Evolutionary conservation across 2,888 invertebrate genomes (phyloP).

Genomic region (Eledona agricola): DNA sequence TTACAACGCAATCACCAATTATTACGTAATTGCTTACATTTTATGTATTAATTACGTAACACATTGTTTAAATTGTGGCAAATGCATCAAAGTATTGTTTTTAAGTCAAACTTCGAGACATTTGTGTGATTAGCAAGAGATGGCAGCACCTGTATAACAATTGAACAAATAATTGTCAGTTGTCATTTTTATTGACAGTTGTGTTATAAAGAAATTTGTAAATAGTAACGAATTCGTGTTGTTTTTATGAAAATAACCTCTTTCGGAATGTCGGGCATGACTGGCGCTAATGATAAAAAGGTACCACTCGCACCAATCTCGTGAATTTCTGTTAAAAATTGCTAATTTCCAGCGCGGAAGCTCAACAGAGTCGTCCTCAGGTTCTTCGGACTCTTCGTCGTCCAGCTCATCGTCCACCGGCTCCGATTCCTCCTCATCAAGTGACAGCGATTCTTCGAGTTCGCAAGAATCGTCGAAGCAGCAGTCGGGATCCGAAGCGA

Average conservation of each 20-base stretch:
- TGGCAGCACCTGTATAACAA: not conserved
- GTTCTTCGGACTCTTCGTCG: slow-evolving; percentile 71
- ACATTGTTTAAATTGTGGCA: too few species aligned
- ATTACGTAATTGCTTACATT: too few species aligned
- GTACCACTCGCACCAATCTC: slow-evolving; percentile 27
- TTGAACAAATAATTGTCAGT: not conserved
- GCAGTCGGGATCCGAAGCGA: slow-evolving; percentile 50
- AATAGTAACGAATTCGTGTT: slow-evolving; percentile 4
- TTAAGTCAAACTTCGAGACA: too few species aligned
- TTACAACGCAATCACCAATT: too few species aligned
- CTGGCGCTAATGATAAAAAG: slow-evolving; percentile 44
- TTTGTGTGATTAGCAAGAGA: not conserved
- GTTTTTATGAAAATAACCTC: not conserved
- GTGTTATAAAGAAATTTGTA: slow-evolving; percentile 15
- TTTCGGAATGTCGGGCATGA: slow-evolving; percentile 8
- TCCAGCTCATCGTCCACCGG: slow-evolving; percentile 76
- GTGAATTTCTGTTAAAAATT: slow-evolving; percentile 11
- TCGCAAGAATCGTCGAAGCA: slow-evolving; percentile 61
- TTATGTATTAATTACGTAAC: too few species aligned
- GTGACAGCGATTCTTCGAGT: slow-evolving; percentile 76
- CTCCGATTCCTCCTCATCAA: slow-evolving; percentile 75
- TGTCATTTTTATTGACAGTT: not conserved
- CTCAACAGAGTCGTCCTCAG: slow-evolving; percentile 71
- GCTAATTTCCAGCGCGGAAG: slow-evolving; percentile 58
- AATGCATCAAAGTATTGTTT: too few species aligned